Base-by-base conservation (phyloP, 1,140 invertebrate species). In the Zaprionus kolodkinae region DNA sequence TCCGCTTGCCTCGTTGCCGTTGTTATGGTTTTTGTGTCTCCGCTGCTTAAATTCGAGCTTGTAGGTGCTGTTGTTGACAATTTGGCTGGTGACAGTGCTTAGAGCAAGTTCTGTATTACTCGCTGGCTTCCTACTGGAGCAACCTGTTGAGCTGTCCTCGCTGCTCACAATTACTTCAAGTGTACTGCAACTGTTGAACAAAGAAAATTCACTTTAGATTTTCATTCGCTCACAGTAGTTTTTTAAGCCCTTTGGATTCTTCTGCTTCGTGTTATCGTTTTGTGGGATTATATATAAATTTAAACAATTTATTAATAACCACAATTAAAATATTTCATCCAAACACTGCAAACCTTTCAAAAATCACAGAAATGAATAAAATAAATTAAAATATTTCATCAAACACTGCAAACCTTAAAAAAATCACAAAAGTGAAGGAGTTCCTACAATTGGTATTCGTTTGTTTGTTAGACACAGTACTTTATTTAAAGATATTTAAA, bases 41-140 rank as follows among this genome's bases (percentile, higher is more conserved):
- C 85, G 78, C 54, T 85, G 85, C 48, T 88, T 89, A 25, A 88
- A 89, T 67, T 88, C 85, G 25, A 88, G 78, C 75, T 88, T 88
- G 45, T 88, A 88, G 50, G 85, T 81, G 65, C 54, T 72, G 52
- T 88, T 88, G 45, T 88, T 88, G 0, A 88, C 85, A 68, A 88
- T 88, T 72, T 88, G 85, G 17, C 81, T 88, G 68, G 85, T 88
- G 48, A 88, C 85, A 36, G 65, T 81, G 67, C 85, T 88, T 10
- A 88, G 67, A 0, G 85, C 85, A 17, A 88, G 78, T n/a, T 88
- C 85, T 9, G 85, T 88, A 61, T 69, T 88, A 54, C 69, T 81
- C 33, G 74, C 62, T 3, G 78, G 67, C 45, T 78, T 85, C 33
- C 72, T 68, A 38, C 63, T 60, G 30, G 57, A 79, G n/a, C 71